phyloP scores from a whole-genome alignment of 2,113 vertebrate species.

The Syngnathus floridae region DNA sequence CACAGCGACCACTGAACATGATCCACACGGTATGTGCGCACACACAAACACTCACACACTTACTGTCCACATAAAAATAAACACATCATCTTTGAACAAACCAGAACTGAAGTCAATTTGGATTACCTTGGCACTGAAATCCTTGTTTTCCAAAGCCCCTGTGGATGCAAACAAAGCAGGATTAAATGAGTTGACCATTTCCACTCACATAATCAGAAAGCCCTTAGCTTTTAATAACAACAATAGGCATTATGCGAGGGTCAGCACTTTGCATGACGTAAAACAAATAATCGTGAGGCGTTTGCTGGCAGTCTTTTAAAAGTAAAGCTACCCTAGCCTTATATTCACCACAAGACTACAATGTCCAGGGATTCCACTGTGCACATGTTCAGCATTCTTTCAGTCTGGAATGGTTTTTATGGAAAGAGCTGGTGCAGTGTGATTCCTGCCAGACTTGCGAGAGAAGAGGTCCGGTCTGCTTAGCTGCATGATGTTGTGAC shows the following conservation, averaged over 20 bases:
- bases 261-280: not conserved
- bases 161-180: constrained; percentile 39
- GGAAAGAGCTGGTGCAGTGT: not conserved
- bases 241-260: not conserved
- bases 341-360: not conserved
- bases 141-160: constrained; percentile 81
- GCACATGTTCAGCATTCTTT: not conserved
- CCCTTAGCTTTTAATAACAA: not conserved
- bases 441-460: not conserved
- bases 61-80: not conserved
- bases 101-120: constrained; percentile 5
- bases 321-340: not conserved
- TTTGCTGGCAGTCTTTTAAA: not conserved
- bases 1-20: not conserved
- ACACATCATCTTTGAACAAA: constrained; percentile 10
- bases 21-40: not conserved
- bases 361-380: not conserved
- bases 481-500: not conserved
- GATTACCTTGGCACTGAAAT: constrained; percentile 81
- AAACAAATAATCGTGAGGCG: not conserved
- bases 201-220: constrained; percentile 9
- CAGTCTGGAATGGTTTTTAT: not conserved
- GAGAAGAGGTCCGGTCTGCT: not conserved
- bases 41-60: constrained; percentile 4
- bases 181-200: constrained; percentile 7